Evolutionary conservation across 2,888 invertebrate genomes (phyloP).

Genomic region (Chesias legatella): DNA sequence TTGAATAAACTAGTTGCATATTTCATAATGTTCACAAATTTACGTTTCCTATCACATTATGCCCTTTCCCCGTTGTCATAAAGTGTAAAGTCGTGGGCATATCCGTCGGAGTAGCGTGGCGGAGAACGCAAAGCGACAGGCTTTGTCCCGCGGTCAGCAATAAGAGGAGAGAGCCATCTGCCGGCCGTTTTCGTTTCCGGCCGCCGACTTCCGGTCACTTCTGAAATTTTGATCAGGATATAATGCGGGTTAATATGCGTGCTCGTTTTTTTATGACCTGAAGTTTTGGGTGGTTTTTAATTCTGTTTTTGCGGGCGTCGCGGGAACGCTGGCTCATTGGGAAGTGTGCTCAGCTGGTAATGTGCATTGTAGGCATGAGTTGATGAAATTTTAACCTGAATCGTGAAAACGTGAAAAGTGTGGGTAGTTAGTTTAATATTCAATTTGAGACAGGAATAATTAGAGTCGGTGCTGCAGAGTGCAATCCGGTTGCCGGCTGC

Average conservation of each 20-base stretch:
- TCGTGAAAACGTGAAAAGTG: constrained; percentile 2
- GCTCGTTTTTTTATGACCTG: constrained; percentile 19
- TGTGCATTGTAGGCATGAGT: not conserved
- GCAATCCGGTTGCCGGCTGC: not conserved
- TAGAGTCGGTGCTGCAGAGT: not conserved
- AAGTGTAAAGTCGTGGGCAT: constrained; percentile 28
- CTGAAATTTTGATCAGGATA: constrained; percentile 66
- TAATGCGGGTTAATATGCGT: constrained; percentile 62
- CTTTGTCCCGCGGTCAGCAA: constrained; percentile 71
- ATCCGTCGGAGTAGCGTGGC: constrained; percentile 22
- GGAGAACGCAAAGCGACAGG: constrained; percentile 50
- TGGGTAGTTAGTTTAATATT: not conserved
- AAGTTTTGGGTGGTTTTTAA: constrained; percentile 20
- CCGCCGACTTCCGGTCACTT: constrained; percentile 56
- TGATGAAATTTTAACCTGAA: not conserved
- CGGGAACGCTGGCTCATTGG: constrained; percentile 1
- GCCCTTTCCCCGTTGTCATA: constrained; percentile 26
- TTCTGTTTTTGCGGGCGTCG: constrained; percentile 15
- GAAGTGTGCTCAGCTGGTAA: constrained; percentile 7
- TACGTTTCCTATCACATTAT: constrained; percentile 19
- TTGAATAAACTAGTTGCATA: constrained; percentile 66
- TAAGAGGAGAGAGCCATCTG: constrained; percentile 74
- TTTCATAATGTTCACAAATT: constrained; percentile 49
- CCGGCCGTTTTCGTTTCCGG: constrained; percentile 56
- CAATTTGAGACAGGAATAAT: no score